Evolutionary conservation across 2,797 vertebrate species (phyloP).

Genomic region (Semaprochilodus insignis): DNA sequence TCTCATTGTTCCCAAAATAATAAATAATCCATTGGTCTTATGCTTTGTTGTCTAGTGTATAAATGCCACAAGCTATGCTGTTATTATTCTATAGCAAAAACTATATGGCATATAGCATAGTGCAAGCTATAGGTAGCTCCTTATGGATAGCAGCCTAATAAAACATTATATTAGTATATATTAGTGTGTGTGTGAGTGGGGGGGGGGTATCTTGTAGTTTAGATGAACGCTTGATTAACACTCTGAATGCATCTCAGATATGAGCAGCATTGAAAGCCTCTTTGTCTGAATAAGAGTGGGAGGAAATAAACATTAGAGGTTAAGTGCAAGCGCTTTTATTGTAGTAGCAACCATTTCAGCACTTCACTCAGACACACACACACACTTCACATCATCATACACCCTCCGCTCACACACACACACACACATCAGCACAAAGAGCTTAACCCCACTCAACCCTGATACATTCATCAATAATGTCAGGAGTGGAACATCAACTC

Average conservation of each 20-base stretch:
- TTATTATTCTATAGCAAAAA: too few species aligned
- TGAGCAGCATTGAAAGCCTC: neutral
- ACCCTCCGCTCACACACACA: conserved; percentile 16
- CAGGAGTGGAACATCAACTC: conserved; percentile 57
- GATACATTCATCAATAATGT: conserved; percentile 39
- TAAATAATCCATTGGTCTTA: too few species aligned
- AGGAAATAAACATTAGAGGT: conserved; percentile 44
- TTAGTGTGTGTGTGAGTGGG: neutral
- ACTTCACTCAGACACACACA: neutral
- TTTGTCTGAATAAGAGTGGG: conserved; percentile 17
- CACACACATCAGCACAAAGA: neutral
- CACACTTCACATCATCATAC: neutral
- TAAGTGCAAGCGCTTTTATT: conserved; percentile 44
- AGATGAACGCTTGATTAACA: neutral
- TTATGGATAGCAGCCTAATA: too few species aligned
- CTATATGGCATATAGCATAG: too few species aligned
- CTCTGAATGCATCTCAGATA: conserved; percentile 1
- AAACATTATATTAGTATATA: neutral
- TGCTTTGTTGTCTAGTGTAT: too few species aligned
- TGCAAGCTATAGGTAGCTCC: too few species aligned
- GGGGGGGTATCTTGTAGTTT: neutral
- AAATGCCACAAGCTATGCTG: too few species aligned
- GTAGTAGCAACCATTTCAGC: neutral
- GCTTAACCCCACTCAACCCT: conserved; percentile 39
- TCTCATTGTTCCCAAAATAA: too few species aligned